Conservation (phyloP, 2,888 invertebrate genomes). For the Netelia fuscicornis region DNA sequence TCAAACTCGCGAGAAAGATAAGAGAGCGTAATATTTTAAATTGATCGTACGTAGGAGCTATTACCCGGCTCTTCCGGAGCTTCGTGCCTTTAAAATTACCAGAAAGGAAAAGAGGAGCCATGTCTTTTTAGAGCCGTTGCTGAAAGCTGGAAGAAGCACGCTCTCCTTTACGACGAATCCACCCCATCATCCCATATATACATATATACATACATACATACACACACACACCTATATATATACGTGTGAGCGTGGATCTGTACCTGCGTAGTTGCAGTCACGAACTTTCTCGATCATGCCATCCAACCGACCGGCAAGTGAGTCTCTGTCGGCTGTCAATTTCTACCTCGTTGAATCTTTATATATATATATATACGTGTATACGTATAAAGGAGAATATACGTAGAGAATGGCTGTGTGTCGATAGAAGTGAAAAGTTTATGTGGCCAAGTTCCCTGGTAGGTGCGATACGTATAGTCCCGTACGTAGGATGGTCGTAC, state of each 20-base stretch:
- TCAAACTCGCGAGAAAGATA: not conserved
- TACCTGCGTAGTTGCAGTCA: conserved; percentile 18
- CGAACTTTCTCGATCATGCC: conserved; percentile 51
- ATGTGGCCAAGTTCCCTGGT: conserved; percentile 3
- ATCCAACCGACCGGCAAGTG: conserved; percentile 44
- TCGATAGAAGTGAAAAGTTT: conserved; percentile 12
- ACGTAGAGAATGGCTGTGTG: not conserved
- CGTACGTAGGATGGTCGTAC: not conserved
- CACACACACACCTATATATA: not conserved
- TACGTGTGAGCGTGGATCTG: not conserved
- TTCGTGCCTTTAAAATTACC: conserved; percentile 27
- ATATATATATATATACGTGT: conserved; percentile 4
- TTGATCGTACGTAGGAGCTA: conserved; percentile 7
- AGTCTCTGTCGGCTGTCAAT: conserved; percentile 52
- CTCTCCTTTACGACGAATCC: conserved; percentile 45
- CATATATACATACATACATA: not conserved
- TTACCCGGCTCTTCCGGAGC: conserved; percentile 13
- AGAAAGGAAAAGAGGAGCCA: conserved; percentile 20
- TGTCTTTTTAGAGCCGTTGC: conserved; percentile 15
- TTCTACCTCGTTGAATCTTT: conserved; percentile 54
- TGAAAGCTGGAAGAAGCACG: conserved; percentile 30
- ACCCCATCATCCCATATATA: conserved; percentile 5
- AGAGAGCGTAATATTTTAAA: conserved; percentile 15
- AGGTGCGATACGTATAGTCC: not conserved
- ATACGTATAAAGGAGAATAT: not conserved